phyloP scores from a whole-genome alignment of 2,113 vertebrate species.

The Myiozetetes cayanensis region DNA sequence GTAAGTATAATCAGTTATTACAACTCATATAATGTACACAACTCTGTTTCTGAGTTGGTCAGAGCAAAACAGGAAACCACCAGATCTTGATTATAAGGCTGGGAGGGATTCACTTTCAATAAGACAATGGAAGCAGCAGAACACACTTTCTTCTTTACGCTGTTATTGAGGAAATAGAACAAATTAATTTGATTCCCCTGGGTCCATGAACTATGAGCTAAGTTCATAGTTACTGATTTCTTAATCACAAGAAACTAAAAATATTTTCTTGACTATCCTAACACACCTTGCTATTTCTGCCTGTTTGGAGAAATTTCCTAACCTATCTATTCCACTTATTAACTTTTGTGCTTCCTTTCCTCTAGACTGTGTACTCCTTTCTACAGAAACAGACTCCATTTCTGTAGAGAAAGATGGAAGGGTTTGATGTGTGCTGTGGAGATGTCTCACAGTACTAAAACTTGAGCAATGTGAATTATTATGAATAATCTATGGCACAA shows the following conservation, averaged over 20 bases:
- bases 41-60: neutral
- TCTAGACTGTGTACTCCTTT: neutral
- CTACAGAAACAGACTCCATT: neutral
- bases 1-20: neutral
- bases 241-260: neutral
- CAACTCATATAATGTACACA: neutral
- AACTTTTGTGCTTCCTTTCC: neutral
- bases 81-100: neutral
- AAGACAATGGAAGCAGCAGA: neutral
- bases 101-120: neutral
- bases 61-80: neutral
- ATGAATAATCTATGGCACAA: neutral
- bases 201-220: neutral
- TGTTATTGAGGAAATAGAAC: neutral
- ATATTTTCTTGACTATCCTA: neutral
- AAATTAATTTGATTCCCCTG: neutral
- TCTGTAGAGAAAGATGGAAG: neutral
- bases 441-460: neutral
- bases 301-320: neutral
- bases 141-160: neutral
- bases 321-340: neutral
- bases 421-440: neutral
- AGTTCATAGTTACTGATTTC: neutral
- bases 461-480: neutral
- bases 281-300: neutral